These are phyloP conservation scores for Trichonephila inaurata DNA, from an alignment of 1,140 invertebrate species.

Conservation along the genomic window DNA sequence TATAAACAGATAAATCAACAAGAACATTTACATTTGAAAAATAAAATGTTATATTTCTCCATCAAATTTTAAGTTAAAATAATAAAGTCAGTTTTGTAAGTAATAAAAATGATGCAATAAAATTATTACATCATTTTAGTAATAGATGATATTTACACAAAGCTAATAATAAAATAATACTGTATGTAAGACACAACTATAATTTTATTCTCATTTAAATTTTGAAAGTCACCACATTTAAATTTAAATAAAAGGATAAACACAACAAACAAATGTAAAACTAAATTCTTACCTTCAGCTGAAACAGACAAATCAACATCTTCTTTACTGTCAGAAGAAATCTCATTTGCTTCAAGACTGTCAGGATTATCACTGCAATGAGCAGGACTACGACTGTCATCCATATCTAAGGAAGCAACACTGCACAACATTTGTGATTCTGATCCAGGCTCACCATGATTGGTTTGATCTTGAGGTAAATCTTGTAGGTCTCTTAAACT, in stretches of 20 bases:
- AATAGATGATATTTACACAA: too few relatives aligned
- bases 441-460: not conserved
- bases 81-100: too few relatives aligned
- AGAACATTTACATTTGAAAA: too few relatives aligned
- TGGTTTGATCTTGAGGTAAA: conserved; percentile 56
- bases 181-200: too few relatives aligned
- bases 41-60: too few relatives aligned
- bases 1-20: too few relatives aligned
- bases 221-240: too few relatives aligned
- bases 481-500: conserved; percentile 72
- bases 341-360: conserved; percentile 72
- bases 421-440: conserved; percentile 57
- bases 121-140: too few relatives aligned
- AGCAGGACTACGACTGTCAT: conserved; percentile 65
- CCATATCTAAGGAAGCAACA: conserved; percentile 46
- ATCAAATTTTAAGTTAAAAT: too few relatives aligned
- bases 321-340: conserved; percentile 71
- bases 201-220: too few relatives aligned
- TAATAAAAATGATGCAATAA: too few relatives aligned
- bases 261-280: not conserved
- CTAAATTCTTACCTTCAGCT: conserved; percentile 36
- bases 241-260: not conserved
- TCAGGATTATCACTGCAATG: conserved; percentile 75
- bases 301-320: conserved; percentile 61
- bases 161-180: too few relatives aligned